Conservation (phyloP, 35 echinoderm and acorn worm genomes). For the Eucidaris tribuloides region DNA sequence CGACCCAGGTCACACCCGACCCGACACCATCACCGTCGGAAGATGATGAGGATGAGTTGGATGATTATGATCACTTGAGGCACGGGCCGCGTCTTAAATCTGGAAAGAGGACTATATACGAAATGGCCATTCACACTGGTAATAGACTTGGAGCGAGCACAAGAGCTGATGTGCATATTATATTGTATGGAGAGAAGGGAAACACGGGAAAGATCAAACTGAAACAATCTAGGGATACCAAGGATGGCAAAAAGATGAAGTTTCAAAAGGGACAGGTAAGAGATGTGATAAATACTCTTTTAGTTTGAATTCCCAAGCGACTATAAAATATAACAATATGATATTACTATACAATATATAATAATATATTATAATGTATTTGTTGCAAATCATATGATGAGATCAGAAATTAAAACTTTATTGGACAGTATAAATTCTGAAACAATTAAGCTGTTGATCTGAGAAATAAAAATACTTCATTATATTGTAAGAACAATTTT, state of each 20-base stretch:
- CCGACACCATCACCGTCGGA: conserved; percentile 37
- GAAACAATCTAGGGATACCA: conserved; percentile 75
- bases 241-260: conserved; percentile 66
- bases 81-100: conserved; percentile 93
- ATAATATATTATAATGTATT: too few species aligned
- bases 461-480: too few species aligned
- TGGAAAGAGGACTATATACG: conserved; percentile 88
- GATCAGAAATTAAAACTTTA: too few species aligned
- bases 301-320: too few species aligned
- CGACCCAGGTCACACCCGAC: conserved; percentile 64
- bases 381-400: too few species aligned
- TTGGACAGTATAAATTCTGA: too few species aligned
- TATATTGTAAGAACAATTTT: too few species aligned
- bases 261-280: conserved; percentile 93
- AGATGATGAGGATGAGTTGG: conserved; percentile 31
- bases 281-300: neutral
- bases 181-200: conserved; percentile 85
- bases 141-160: conserved; percentile 89
- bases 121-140: conserved; percentile 89
- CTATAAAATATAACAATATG: too few species aligned
- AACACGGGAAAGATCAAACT: conserved; percentile 99
- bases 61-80: conserved; percentile 81
- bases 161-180: conserved; percentile 87
- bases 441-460: too few species aligned
- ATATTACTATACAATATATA: too few species aligned